Conservation (phyloP, 2,113 vertebrate species). For the Mastomys natalensis region DNA sequence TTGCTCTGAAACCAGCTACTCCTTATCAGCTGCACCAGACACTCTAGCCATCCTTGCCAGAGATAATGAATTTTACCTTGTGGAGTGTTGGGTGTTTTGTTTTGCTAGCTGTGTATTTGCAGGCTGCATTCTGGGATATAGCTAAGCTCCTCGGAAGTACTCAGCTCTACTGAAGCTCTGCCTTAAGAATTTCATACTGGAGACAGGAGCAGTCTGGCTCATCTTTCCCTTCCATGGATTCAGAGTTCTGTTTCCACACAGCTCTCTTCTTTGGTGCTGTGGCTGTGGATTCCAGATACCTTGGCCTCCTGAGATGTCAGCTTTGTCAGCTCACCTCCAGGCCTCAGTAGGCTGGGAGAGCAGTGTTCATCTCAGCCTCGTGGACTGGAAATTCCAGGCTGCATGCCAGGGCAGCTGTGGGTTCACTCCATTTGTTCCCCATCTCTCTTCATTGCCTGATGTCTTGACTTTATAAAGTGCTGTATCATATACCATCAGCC, state of each 20-base stretch:
- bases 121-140: not conserved
- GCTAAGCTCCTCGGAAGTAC: not conserved
- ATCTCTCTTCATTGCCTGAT: not conserved
- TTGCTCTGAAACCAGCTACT: not conserved
- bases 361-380: not conserved
- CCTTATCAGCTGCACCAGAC: not conserved
- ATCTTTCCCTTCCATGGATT: not conserved
- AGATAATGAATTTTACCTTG: not conserved
- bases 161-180: not conserved
- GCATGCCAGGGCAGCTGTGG: not conserved
- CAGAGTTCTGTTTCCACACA: not conserved
- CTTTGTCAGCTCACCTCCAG: not conserved
- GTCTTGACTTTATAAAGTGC: not conserved
- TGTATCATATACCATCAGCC: not conserved
- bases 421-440: not conserved
- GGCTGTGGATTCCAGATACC: not conserved
- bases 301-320: not conserved
- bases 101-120: not conserved
- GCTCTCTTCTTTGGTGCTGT: not conserved
- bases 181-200: not conserved
- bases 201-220: not conserved
- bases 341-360: not conserved
- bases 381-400: not conserved
- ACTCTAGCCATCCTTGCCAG: not conserved
- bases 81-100: not conserved